Conservation (phyloP, 2,113 vertebrate genomes). For the Spizaetus ornatus region DNA sequence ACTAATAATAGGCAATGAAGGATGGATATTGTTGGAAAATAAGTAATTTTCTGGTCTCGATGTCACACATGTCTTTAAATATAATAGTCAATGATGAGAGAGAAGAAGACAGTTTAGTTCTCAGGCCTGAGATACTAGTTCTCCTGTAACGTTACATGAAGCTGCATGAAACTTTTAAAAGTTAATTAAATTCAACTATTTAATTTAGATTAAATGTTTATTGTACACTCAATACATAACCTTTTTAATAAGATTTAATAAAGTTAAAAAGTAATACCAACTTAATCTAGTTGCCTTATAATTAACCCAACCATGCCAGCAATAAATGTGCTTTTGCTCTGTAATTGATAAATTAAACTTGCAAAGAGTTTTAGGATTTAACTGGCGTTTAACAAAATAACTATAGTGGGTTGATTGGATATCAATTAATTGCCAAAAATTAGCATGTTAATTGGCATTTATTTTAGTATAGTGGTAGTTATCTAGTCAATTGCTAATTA, state of each 20-base stretch:
- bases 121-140: background rate
- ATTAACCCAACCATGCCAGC: slow-evolving; percentile 44
- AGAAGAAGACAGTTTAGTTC: background rate
- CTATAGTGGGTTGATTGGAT: slow-evolving; percentile 45
- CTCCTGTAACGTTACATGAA: background rate
- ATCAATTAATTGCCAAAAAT: slow-evolving; percentile 68
- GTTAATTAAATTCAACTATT: slow-evolving; percentile 45
- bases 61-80: background rate
- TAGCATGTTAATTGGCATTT: slow-evolving; percentile 69
- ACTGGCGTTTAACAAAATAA: slow-evolving; percentile 57
- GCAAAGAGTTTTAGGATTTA: slow-evolving; percentile 46
- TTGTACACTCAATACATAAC: slow-evolving; percentile 38
- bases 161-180: background rate
- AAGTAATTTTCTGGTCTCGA: background rate
- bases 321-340: slow-evolving; percentile 33
- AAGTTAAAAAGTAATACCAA: slow-evolving; percentile 50
- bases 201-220: slow-evolving; percentile 63
- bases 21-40: background rate
- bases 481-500: slow-evolving; percentile 58
- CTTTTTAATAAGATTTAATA: slow-evolving; percentile 22
- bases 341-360: slow-evolving; percentile 64
- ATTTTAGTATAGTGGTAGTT: slow-evolving; percentile 55
- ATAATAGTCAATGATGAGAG: background rate
- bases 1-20: background rate
- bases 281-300: slow-evolving; percentile 51